Evolutionary conservation across 2,888 invertebrate species (phyloP).

Genomic region (Oscheius sp.): DNA sequence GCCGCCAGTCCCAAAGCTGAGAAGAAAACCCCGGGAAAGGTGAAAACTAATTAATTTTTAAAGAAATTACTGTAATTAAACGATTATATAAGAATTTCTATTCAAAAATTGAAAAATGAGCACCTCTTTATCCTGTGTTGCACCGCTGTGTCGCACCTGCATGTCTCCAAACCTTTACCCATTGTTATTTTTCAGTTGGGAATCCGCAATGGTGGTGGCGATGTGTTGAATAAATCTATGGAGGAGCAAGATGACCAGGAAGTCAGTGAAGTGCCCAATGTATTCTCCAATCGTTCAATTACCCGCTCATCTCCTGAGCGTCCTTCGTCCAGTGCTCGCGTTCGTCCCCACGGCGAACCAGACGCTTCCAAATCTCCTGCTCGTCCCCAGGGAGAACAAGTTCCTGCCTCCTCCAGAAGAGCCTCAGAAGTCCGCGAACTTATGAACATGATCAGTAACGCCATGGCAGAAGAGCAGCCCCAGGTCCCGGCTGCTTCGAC

Average conservation of each 20-base stretch:
- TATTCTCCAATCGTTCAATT: too few relatives aligned
- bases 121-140: not conserved
- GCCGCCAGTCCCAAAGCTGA: not conserved
- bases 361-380: too few relatives aligned
- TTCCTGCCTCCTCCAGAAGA: too few relatives aligned
- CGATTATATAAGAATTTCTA: not conserved
- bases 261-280: too few relatives aligned
- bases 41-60: constrained; percentile 22
- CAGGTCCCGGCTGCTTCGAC: not conserved
- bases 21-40: constrained; percentile 19
- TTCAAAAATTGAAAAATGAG: not conserved
- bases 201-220: not conserved
- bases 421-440: too few relatives aligned
- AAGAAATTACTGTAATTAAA: not conserved
- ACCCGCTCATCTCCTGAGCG: too few relatives aligned
- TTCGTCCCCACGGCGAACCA: too few relatives aligned
- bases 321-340: too few relatives aligned
- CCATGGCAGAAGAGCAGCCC: too few relatives aligned
- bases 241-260: constrained; percentile 1
- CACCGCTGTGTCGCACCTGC: not conserved
- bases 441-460: too few relatives aligned
- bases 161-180: not conserved
- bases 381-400: too few relatives aligned
- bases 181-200: not conserved
- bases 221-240: not conserved